Evolutionary conservation across 2,888 invertebrate genomes (phyloP).

Genomic region (Dusona sp.): DNA sequence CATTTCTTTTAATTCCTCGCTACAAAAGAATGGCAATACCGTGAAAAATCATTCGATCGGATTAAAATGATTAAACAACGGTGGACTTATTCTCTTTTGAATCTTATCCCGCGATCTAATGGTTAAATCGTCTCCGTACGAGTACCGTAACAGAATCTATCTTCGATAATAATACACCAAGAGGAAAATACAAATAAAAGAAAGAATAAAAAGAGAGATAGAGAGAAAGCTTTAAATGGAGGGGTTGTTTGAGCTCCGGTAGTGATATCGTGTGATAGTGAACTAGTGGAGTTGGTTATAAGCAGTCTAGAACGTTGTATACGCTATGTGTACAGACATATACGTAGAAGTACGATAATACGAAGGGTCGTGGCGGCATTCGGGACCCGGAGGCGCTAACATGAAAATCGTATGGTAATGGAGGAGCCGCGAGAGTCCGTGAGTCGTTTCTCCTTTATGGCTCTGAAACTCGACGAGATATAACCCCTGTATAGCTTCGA

Average conservation of each 20-base stretch:
- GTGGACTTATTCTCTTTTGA: background rate
- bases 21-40: background rate
- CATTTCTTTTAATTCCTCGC: background rate
- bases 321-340: background rate
- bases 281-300: conserved; percentile 31
- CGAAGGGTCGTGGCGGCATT: conserved; percentile 81
- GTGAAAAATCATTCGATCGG: conserved; percentile 22
- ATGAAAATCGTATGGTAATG: conserved; percentile 83
- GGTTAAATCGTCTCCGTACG: conserved; percentile 29
- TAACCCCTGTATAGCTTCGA: conserved; percentile 53
- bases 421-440: conserved; percentile 62
- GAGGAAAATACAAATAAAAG: background rate
- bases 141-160: conserved; percentile 17
- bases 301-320: conserved; percentile 20
- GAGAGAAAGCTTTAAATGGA: conserved; percentile 5
- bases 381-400: conserved; percentile 82
- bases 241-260: conserved; percentile 22
- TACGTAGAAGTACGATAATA: conserved; percentile 76
- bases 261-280: conserved; percentile 55
- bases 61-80: conserved; percentile 25
- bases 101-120: conserved; percentile 28
- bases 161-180: conserved; percentile 50
- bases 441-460: conserved; percentile 51
- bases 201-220: background rate
- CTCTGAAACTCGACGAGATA: conserved; percentile 51